Evolutionary conservation across 2,797 vertebrate genomes (phyloP).

Genomic region (Sarcoramphus papa): DNA sequence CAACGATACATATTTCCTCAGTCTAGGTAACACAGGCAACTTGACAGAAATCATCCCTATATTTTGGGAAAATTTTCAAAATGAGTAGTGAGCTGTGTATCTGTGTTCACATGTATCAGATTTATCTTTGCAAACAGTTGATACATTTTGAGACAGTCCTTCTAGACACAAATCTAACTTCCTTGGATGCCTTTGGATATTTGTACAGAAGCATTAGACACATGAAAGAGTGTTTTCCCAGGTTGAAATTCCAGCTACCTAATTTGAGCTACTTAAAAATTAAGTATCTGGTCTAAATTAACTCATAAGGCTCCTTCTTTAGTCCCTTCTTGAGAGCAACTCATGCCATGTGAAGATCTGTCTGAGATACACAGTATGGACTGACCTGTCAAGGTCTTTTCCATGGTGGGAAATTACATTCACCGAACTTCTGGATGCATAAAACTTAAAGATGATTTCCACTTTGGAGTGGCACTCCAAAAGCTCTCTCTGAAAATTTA

Average conservation of each 20-base stretch:
- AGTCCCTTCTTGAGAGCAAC: neutral
- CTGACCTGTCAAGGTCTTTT: neutral
- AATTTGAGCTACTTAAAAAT: neutral
- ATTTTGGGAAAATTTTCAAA: neutral
- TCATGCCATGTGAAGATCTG: neutral
- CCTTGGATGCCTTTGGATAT: neutral
- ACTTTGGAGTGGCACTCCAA: neutral
- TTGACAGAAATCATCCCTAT: neutral
- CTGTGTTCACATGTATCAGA: neutral
- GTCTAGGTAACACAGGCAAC: neutral
- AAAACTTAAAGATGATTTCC: neutral
- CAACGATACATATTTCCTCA: neutral
- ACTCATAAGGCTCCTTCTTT: neutral
- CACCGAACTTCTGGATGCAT: neutral
- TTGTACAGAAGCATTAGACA: neutral
- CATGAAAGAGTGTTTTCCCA: neutral
- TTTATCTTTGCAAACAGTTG: neutral
- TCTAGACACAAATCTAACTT: neutral
- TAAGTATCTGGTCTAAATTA: neutral
- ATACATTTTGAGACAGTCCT: neutral
- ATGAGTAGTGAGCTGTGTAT: neutral
- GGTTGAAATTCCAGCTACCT: neutral
- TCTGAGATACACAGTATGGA: neutral
- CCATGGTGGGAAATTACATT: neutral
- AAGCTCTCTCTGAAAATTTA: neutral